Conservation (phyloP, 2,113 vertebrate genomes). For the Alligator mississippiensis region DNA sequence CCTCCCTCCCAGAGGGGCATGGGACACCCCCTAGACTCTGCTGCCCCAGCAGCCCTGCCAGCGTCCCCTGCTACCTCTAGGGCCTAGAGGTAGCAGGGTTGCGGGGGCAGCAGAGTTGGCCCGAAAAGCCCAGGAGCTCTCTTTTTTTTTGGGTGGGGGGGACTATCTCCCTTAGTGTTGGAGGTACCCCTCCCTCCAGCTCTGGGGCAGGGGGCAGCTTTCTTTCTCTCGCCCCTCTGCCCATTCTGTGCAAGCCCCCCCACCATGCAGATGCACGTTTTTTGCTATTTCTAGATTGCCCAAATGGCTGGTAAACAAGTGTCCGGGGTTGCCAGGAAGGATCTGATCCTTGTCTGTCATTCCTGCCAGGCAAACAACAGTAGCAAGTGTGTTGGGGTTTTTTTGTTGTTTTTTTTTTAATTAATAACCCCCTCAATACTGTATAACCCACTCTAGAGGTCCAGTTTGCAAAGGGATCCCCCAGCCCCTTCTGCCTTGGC, state of each 20-base stretch:
- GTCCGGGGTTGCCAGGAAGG: not conserved
- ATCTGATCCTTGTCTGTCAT: not conserved
- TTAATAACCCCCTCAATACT: not conserved
- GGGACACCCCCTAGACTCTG: not conserved
- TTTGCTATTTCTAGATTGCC: not conserved
- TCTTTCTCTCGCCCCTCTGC: constrained; percentile 43
- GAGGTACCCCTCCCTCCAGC: no score
- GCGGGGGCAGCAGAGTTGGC: not conserved
- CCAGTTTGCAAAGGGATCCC: not conserved
- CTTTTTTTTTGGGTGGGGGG: not conserved
- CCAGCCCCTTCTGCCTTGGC: not conserved
- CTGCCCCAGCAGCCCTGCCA: not conserved
- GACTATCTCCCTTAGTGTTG: no score
- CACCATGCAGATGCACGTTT: constrained; percentile 5
- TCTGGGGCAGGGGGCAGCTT: not conserved
- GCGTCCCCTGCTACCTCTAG: not conserved
- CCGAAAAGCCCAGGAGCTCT: not conserved
- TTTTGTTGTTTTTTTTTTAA: not conserved
- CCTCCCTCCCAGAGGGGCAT: not conserved
- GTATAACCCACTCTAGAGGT: not conserved
- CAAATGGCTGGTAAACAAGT: constrained; percentile 29
- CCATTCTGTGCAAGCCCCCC: constrained; percentile 4
- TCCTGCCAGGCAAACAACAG: no score
- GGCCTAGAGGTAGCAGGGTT: not conserved
- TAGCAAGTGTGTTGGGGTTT: not conserved